Conservation (phyloP, 2,888 invertebrate genomes). For the Lasioglossum morio region DNA sequence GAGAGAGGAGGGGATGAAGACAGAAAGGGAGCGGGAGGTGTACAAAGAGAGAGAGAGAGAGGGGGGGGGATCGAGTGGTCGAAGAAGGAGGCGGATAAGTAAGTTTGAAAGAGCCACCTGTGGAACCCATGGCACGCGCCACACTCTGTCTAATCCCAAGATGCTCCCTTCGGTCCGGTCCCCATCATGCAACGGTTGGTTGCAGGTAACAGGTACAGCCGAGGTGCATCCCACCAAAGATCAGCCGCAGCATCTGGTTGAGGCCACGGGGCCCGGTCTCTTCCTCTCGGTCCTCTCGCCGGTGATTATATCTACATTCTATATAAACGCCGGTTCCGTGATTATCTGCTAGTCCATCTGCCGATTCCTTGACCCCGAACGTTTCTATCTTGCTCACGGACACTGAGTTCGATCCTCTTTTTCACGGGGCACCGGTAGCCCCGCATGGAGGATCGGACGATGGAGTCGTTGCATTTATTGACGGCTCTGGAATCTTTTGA, state of each 20-base stretch:
- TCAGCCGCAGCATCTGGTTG: conserved; percentile 60
- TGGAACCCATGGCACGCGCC: conserved; percentile 80
- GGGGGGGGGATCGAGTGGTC: conserved; percentile 29
- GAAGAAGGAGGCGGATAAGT: conserved; percentile 67
- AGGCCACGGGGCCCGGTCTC: conserved; percentile 44
- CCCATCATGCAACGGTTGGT: conserved; percentile 69
- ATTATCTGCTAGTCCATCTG: conserved; percentile 65
- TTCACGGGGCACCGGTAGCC: conserved; percentile 28
- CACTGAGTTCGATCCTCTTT: neutral
- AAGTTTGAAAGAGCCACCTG: conserved; percentile 80
- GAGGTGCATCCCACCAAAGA: conserved; percentile 63
- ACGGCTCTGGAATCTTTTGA: conserved; percentile 19
- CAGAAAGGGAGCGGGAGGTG: neutral
- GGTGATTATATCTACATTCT: conserved; percentile 71
- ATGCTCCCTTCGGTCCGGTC: conserved; percentile 74
- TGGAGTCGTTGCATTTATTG: conserved; percentile 35
- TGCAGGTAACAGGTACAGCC: conserved; percentile 75
- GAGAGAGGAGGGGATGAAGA: neutral
- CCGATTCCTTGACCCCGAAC: conserved; percentile 58
- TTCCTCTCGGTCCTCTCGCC: conserved; percentile 50
- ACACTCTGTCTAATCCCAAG: conserved; percentile 76
- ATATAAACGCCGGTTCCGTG: conserved; percentile 68
- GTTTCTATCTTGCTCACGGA: conserved; percentile 48
- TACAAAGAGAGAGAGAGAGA: neutral
- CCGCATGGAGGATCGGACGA: conserved; percentile 21